phyloP scores from a whole-genome alignment of 2,113 vertebrate species.

The Diglossa brunneiventris region DNA sequence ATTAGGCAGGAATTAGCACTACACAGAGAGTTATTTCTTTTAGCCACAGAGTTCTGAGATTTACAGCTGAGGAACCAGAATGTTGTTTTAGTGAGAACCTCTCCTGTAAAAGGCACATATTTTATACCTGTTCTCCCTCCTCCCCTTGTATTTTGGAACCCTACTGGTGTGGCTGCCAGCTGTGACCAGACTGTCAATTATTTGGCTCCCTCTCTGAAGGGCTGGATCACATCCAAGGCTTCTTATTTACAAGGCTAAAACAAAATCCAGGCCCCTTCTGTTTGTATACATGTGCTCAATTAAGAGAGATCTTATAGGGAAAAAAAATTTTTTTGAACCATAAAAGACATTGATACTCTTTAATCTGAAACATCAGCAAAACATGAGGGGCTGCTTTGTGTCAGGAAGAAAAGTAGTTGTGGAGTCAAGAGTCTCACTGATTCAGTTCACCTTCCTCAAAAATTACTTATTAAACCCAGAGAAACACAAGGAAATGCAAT shows the following conservation, averaged over 20 bases:
- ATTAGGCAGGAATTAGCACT: not conserved
- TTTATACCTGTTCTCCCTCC: not conserved
- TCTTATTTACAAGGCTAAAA: constrained; percentile 6
- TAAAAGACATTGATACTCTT: not conserved
- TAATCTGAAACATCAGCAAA: not conserved
- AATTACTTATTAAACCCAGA: not conserved
- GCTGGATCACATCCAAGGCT: not conserved
- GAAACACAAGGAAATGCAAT: not conserved
- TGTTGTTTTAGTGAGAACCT: not conserved
- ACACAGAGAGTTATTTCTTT: not conserved
- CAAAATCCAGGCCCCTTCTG: not conserved
- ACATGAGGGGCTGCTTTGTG: not conserved
- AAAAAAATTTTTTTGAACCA: not conserved
- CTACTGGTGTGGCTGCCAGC: not conserved
- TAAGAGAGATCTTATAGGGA: not conserved
- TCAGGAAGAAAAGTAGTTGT: not conserved
- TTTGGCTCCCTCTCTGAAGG: not conserved
- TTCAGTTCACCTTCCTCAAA: not conserved
- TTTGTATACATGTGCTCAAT: constrained; percentile 9
- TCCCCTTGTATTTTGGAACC: not conserved
- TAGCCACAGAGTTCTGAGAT: not conserved
- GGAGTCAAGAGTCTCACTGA: not conserved
- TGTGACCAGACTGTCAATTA: not conserved
- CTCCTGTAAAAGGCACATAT: not conserved
- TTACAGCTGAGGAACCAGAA: not conserved